Base-by-base conservation (phyloP, 2,888 invertebrate genomes). In the Lissonota sp. region DNA sequence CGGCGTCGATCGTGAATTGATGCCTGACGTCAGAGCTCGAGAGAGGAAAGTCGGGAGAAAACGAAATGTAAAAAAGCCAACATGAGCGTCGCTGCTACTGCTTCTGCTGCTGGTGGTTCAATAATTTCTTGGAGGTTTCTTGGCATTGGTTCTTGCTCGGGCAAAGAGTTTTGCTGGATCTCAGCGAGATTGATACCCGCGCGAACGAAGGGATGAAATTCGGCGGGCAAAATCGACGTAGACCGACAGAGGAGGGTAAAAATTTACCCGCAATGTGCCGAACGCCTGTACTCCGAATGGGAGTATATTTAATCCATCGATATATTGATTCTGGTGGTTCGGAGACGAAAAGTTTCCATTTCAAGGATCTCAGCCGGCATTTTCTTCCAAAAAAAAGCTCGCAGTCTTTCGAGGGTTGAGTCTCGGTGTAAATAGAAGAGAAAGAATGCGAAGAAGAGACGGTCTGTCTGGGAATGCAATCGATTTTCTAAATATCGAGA, bases 51-150 rank as follows among this genome's bases (percentile, higher is more conserved):
- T 79, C 81, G 78, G 78, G 67, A 74, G 14, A 12, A n/a, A 53
- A 53, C 12, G 6, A 53, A 7, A 53, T 14, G 53, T 14, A 53
- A 75, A 60, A 69, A 62, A 69, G 53, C 40, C 55, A n/a, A 26
- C 16, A 26, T 26, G 12, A n/a, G 53, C 51, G 75, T n/a, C 60
- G 57, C 51, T 60, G 64, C 49, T 49, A 14, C 12, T 71, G 64
- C 49, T 49, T 10, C 12, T 71, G 73, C 26, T 75, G 60, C 55
- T 55, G 73, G 71, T 70, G 83, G 82, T 84, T 85, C 85, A 84
- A 85, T 86, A 84, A 87, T 85, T 87, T 84, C 84, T 80, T 63
- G 75, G 62, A 69, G 75, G 63, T 70, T 80, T 74, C 40, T 75
- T 71, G 62, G 57, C 40, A 63, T 67, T 12, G 3, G 26, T 51